Evolutionary conservation across 37 sponge, comb jelly and placozoan genomes (phyloP).

Genomic region (Haliclona indistincta): DNA sequence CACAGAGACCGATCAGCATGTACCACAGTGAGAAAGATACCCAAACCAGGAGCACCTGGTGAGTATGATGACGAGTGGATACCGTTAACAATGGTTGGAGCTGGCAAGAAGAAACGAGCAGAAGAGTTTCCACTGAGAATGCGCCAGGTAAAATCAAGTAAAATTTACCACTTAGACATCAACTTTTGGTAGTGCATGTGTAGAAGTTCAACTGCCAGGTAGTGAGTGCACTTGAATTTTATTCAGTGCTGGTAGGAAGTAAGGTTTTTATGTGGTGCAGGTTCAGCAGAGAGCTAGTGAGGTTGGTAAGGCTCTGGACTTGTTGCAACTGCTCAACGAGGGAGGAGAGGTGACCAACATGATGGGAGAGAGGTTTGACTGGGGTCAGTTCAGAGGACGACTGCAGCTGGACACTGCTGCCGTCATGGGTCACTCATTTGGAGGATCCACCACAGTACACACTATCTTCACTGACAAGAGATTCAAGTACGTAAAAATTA

Average conservation of each 20-base stretch:
- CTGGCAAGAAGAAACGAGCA: background rate
- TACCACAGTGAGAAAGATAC: slow-evolving; percentile 33
- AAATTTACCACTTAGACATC: background rate
- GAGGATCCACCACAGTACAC: slow-evolving; percentile 60
- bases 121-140: slow-evolving; percentile 49
- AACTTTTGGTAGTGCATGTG: no score
- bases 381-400: slow-evolving; percentile 58
- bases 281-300: slow-evolving; percentile 35
- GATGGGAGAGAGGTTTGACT: slow-evolving; percentile 37
- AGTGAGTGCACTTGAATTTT: no score
- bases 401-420: slow-evolving; percentile 47
- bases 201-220: no score
- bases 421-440: slow-evolving; percentile 81
- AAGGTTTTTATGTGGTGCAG: slow-evolving; percentile 1
- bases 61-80: slow-evolving; percentile 41
- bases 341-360: slow-evolving; percentile 46
- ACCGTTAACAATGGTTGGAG: slow-evolving; percentile 3
- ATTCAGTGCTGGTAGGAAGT: background rate
- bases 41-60: slow-evolving; percentile 9
- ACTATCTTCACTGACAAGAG: slow-evolving; percentile 59
- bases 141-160: slow-evolving; percentile 23
- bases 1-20: slow-evolving; percentile 74
- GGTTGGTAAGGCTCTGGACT: slow-evolving; percentile 33
- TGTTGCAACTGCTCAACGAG: slow-evolving; percentile 42
- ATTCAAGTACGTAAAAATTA: slow-evolving; percentile 62